These are phyloP conservation scores for Lynx canadensis DNA, from an alignment of 2,113 vertebrate species.

Conservation along the genomic window DNA sequence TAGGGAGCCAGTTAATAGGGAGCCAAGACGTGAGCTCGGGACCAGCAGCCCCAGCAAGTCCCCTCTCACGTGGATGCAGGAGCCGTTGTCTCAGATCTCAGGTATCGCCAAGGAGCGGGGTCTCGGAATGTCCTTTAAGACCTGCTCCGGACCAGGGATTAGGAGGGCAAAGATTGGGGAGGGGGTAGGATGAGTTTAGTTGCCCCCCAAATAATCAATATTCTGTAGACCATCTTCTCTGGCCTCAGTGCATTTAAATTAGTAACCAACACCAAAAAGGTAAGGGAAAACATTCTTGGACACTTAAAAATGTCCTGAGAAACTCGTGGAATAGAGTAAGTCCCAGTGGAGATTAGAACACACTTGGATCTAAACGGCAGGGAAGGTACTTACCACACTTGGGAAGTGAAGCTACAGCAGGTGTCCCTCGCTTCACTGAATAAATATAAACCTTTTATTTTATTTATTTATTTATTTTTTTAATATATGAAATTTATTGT, in stretches of 20 bases:
- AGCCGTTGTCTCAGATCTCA: neutral
- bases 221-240: neutral
- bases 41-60: neutral
- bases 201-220: rapidly evolving
- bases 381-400: neutral
- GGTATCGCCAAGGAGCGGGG: neutral
- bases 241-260: neutral
- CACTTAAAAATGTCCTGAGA: neutral
- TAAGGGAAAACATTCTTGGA: neutral
- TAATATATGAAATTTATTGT: too few relatives aligned
- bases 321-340: neutral
- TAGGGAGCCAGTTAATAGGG: too few relatives aligned
- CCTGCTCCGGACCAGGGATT: neutral
- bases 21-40: neutral
- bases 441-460: neutral
- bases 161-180: neutral
- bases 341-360: neutral
- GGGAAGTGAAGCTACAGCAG: neutral
- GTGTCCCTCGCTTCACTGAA: too few relatives aligned
- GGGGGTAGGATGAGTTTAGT: neutral
- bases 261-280: neutral
- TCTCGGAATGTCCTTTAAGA: neutral
- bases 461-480: too few relatives aligned
- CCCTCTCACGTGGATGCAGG: neutral
- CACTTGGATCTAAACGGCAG: neutral